Evolutionary conservation across 2,888 invertebrate genomes (phyloP).

Genomic region (Amphipoea oculea): DNA sequence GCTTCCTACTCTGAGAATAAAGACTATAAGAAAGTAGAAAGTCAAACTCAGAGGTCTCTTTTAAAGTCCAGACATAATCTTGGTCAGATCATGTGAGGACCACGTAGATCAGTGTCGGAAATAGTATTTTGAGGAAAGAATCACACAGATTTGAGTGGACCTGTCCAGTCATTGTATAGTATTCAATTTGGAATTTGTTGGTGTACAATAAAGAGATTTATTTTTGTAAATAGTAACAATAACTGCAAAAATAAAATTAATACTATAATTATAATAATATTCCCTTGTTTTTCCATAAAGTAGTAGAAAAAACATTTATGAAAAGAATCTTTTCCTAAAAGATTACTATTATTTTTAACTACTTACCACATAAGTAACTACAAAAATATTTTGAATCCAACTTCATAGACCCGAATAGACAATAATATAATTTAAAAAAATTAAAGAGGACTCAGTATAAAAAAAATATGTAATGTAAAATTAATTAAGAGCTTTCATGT

Average conservation of each 20-base stretch:
- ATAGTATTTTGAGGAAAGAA: background rate
- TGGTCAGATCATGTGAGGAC: background rate
- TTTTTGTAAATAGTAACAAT: background rate
- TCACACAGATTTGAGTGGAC: background rate
- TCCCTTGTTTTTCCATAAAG: too few relatives aligned
- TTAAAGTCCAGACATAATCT: background rate
- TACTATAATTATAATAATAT: too few relatives aligned
- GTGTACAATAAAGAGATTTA: background rate
- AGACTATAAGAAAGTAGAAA: too few relatives aligned
- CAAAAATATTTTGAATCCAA: too few relatives aligned
- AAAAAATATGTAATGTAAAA: too few relatives aligned
- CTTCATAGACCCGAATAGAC: background rate
- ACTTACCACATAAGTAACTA: background rate
- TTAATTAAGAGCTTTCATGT: too few relatives aligned
- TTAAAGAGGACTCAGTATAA: too few relatives aligned
- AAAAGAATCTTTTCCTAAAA: background rate
- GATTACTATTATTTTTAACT: background rate
- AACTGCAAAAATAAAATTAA: background rate
- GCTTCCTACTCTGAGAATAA: too few relatives aligned
- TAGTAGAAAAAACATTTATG: background rate
- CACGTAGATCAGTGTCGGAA: background rate
- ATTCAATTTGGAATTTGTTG: background rate
- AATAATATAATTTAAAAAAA: too few relatives aligned
- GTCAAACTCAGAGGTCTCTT: background rate
- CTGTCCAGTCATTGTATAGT: background rate